Percentiles rank a stretch among this genome's conserved stretches.
Evolutionary conservation across 1,140 invertebrate genomes (phyloP).

Genomic region (Caenorhabditis elegans): DNA sequence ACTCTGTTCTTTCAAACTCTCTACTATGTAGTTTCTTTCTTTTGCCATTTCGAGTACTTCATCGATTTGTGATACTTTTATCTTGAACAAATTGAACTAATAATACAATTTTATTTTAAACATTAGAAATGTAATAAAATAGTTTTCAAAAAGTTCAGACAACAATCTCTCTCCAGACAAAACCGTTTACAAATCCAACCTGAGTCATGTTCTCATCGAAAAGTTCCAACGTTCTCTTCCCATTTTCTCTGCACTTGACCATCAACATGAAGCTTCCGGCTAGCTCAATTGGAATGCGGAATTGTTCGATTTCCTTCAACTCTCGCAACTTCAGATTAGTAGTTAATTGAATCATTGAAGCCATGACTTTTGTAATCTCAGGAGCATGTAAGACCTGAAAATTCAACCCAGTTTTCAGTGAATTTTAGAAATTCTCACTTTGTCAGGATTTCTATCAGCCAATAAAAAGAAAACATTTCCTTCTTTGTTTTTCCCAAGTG

Average conservation of each 20-base stretch:
- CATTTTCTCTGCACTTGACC: not conserved
- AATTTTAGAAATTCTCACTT: not conserved
- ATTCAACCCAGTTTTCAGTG: not conserved
- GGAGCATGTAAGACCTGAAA: not conserved
- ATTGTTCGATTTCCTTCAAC: slow-evolving; percentile 31
- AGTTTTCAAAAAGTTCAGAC: not conserved
- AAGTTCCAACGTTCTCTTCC: slow-evolving; percentile 8
- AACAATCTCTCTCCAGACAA: slow-evolving; percentile 13
- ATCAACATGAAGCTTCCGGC: slow-evolving; percentile 19
- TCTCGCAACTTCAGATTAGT: not conserved
- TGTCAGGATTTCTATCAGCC: not conserved
- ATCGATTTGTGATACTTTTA: slow-evolving; percentile 10
- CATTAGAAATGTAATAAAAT: no score
- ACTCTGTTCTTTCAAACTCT: not conserved
- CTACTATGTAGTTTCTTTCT: slow-evolving; percentile 2
- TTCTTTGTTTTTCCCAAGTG: not conserved
- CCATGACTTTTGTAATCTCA: not conserved
- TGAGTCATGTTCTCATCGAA: slow-evolving; percentile 23
- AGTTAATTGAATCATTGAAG: not conserved
- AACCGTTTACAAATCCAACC: slow-evolving; percentile 12
- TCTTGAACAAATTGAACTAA: not conserved
- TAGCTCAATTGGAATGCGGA: slow-evolving; percentile 9
- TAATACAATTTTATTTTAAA: not conserved
- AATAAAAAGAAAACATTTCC: not conserved
- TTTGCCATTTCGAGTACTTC: not conserved